Evolutionary conservation across 1,140 invertebrate genomes (phyloP).

Genomic region (Cherax destructor): DNA sequence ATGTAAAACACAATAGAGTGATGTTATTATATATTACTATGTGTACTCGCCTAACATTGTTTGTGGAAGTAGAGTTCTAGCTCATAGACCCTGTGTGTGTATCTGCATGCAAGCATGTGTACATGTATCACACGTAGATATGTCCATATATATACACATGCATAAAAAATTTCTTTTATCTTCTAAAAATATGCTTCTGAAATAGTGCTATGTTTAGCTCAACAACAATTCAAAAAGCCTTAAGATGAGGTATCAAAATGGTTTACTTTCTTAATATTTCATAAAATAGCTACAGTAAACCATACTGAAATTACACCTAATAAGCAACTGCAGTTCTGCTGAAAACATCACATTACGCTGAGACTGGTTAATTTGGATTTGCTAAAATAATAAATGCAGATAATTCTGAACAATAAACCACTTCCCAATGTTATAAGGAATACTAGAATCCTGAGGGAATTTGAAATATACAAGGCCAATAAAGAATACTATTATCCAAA

Average conservation of each 20-base stretch:
- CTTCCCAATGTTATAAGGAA: not conserved
- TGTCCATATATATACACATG: conserved; percentile 3
- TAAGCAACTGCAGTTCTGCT: not conserved
- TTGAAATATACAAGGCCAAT: not conserved
- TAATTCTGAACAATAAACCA: not conserved
- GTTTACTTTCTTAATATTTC: not conserved
- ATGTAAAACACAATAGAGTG: not conserved
- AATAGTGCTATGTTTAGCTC: conserved; percentile 11
- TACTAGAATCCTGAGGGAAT: too few relatives aligned
- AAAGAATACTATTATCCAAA: not conserved
- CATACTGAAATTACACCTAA: not conserved
- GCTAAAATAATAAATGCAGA: not conserved
- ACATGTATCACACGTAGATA: not conserved
- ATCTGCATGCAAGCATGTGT: not conserved
- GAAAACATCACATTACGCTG: not conserved
- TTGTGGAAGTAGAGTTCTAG: not conserved
- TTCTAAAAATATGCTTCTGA: conserved; percentile 29
- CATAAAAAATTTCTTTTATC: not conserved
- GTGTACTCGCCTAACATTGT: not conserved
- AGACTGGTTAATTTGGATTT: not conserved
- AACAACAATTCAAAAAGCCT: not conserved
- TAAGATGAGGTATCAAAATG: not conserved
- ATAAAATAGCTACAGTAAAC: not conserved
- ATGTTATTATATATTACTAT: not conserved
- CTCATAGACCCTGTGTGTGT: not conserved